Evolutionary conservation across 2,797 vertebrate genomes (phyloP), one percentile per base, ranked within the genome.

Genomic region (Phataginus tricuspis): DNA sequence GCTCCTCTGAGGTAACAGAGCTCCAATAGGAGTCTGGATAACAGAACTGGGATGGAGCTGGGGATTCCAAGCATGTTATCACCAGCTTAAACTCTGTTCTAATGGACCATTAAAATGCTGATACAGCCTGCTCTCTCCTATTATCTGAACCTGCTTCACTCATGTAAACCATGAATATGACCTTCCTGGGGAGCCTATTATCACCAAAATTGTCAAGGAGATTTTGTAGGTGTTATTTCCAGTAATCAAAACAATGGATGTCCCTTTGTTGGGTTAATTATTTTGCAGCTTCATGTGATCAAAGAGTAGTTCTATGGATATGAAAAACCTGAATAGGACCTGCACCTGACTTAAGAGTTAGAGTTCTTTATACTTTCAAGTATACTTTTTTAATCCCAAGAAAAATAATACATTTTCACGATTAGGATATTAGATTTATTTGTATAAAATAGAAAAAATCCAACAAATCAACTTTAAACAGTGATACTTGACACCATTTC

Each of bases 381-480:
- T 61, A 75, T 79, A 34, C 1, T 11, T 82, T 77, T 95, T 93
- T 69, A 78, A 79, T 92, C n/a, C 34, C 14, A 94, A 82, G 39
- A 75, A 92, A 95, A 83, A 55, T 90, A 77, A 53, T 21, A 25
- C 0, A 42, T 79, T 84, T 89, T 84, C 25, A 80, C 88, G 15
- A 55, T 93, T 74, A 82, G 74, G 42, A 51, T 10, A 45, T 89
- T 75, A 59, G n/a, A 91, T 72, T 83, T 92, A 86, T 72, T 95
- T 88, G 53, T 57, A 91, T 31, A 66, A 39, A n/a, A 84, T n/a
- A 84, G 74, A 34, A 59, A 74, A 83, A 90, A 66, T 63, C 27
- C 21, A 78, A 51, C 16, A 92, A 94, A 87, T 94, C 25, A 86
- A 42, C n/a, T 91, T 93, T 90, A 72, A 95, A 79, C 29, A 75